Base-by-base conservation (phyloP, 2,113 vertebrate genomes). In the Clarias gariepinus region DNA sequence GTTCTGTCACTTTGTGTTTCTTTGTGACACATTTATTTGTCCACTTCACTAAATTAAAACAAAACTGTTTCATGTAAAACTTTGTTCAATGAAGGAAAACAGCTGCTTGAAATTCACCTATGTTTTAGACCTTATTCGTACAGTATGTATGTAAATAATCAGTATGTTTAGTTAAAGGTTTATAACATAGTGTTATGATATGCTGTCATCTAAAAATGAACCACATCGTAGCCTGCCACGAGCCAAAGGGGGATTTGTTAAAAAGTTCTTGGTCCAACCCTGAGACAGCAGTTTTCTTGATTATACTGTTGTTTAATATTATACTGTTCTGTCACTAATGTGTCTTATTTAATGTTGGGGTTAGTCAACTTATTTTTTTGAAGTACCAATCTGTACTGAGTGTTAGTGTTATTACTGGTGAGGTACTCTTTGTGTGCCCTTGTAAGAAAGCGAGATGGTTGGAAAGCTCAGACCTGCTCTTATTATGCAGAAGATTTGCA, bases 161-260 rank as follows among this genome's bases (percentile, higher is more conserved):
- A 64, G 55, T 28, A 28, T 30, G 53, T 33, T 83, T 74, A 66
- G 78, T 69, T 23, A 18, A 25, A 52, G 28, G 61, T 57, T 57
- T 81, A 57, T 88, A 60, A 64, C 33, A 74, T 79, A 36, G 74
- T 80, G 74, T 82, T 86, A 16, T 80, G 69, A 86, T 23, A 63
- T 69, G 76, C n/a, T 41, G 53, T 53, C 55, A 60, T 64, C 25
- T 76, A 81, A 85, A 78, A 60, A 28, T n/a, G 47, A 74, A 71
- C 10, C 33, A n/a, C 53, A 64, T 33, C 3, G 58, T 73, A 16
- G 66, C 69, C 19, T 57, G 63, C 19, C 57, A 76, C 47, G 30
- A 84, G 82, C 66, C 55, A 47, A 53, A 77, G 61, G 33, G 41
- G 64, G 12, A 41, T 69, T 47, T 47, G 74, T 18, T 15, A 11